phyloP scores from a whole-genome alignment of 2,888 invertebrate genomes.

The Stegophylla sp. region DNA sequence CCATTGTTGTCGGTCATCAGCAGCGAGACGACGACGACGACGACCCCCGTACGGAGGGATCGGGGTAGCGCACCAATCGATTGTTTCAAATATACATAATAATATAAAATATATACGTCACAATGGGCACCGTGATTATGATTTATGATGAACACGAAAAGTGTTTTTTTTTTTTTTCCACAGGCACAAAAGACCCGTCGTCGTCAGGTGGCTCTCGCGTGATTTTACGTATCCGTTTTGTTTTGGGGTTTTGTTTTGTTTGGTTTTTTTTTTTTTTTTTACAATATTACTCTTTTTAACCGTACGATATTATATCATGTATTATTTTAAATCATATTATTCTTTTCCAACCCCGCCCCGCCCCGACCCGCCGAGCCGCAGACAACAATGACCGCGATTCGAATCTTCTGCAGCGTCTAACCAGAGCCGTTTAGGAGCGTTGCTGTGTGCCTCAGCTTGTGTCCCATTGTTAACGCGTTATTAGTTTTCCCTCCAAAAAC shows the following conservation, averaged over 20 bases:
- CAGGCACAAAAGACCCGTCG: slow-evolving; percentile 33
- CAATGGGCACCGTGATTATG: slow-evolving; percentile 52
- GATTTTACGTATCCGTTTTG: slow-evolving; percentile 50
- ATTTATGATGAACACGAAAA: slow-evolving; percentile 55
- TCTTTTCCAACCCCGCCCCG: neutral
- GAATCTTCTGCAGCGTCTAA: slow-evolving; percentile 10
- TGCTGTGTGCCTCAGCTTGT: slow-evolving; percentile 41
- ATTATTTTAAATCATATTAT: neutral
- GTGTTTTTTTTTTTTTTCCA: too few species aligned
- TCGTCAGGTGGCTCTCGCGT: slow-evolving; percentile 50
- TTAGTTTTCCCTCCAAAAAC: slow-evolving; percentile 41
- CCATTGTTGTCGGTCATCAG: slow-evolving; percentile 12
- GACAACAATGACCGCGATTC: slow-evolving; percentile 56
- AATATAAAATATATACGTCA: too few species aligned
- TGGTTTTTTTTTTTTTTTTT: neutral
- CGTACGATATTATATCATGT: neutral
- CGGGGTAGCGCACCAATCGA: slow-evolving; percentile 53
- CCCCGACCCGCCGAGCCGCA: slow-evolving; percentile 9
- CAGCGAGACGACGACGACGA: neutral
- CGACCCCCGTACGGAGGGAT: slow-evolving; percentile 15
- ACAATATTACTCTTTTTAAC: slow-evolving; percentile 25
- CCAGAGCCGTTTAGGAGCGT: too few species aligned
- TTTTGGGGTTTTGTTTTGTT: slow-evolving; percentile 41
- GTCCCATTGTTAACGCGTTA: slow-evolving; percentile 34
- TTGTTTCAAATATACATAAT: too few species aligned